Evolutionary conservation across 2,888 invertebrate species (phyloP), one percentile per base, ranked within the genome.

Genomic region (Trachelus iudaicus): DNA sequence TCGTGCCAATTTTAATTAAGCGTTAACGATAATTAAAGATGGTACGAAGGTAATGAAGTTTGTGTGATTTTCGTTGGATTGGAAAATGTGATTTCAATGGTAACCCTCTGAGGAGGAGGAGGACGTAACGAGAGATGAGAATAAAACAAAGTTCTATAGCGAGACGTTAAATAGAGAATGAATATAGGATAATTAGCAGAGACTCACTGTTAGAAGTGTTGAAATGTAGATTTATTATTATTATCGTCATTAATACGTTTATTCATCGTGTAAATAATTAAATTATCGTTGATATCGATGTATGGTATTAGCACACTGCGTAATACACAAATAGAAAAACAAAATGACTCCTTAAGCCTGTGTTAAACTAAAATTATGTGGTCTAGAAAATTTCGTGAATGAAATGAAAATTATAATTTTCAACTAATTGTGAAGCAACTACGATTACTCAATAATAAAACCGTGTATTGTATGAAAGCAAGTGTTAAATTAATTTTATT

Each of bases 61-160:
- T 77, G 77, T 77, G 77, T 77, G 77, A 77, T 75, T 77, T 75
- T 35, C 71, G 75, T 77, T 77, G 71, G 77, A 75, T 77, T 35
- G 71, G 71, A 34, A 77, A 77, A 75, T 77, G 77, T 77, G 77
- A 77, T 77, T 77, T 75, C 74, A 75, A 77, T 75, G n/a, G 56
- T 75, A 56, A 56, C 23, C 23, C 23, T 56, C 9, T 56, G 9
- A 56, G 9, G 23, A 56, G 0, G 15, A 23, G 15, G 15, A 15
- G 15, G 23, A 40, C 40, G 40, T 23, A 40, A 15, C 0, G 23
- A 56, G 15, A 56, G 9, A 56, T 23, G 56, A 56, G 56, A 56
- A 9, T 15, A 56, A 56, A 56, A 56, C 9, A 56, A 56, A 56
- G 56, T 56, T 56, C 56, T 56, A 56, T 56, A 56, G 56, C 23